Base-by-base conservation (phyloP, 2,888 invertebrate genomes). In the Tiliacea aurago region DNA sequence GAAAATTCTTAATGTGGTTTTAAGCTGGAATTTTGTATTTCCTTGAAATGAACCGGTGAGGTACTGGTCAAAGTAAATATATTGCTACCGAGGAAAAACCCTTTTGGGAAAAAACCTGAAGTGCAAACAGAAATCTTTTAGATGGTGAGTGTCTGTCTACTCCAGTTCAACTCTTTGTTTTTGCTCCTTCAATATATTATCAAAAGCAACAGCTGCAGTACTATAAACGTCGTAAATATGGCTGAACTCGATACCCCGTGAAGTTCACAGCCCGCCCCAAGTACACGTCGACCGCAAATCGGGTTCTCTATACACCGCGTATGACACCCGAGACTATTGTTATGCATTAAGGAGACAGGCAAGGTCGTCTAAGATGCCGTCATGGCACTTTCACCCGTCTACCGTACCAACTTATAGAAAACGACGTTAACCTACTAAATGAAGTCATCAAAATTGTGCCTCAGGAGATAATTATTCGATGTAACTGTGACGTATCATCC, bases 321-420 rank as follows among this genome's bases (percentile, higher is more conserved):
- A 86, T 86, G 86, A 86, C 84, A 87, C 82, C 82, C 73, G 80
- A 82, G 78, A 82, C 71, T 84, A 86, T 85, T 85, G 86, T 87
- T 89, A 86, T 87, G 85, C 84, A 74, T 85, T 85, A 83, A 87
- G 87, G 84, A 86, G 85, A 86, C 76, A 86, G 83, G 90, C 94
- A 95, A 95, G 95, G 95, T 93, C 94, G 91, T 90, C 88, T 89
- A 84, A 87, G 86, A 89, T 87, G 89, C 83, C 89, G 88, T 90
- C 87, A 89, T 89, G 88, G 87, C 90, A 94, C 95, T 95, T 95
- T 95, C 95, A 93, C 94, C 92, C 68, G 90, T 91, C 91, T 91
- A 49, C 65, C 69, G 70, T 66, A 63, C 45, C 13, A 70, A 84
- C 82, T 80, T 78, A 80, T 78, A 83, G 59, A 73, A 78, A 77